A percentile compares a stretch with the other conserved stretches of the same genome.
Evolutionary conservation across 1,140 invertebrate genomes (phyloP).

Genomic region (Lepidotrigona ventralis): DNA sequence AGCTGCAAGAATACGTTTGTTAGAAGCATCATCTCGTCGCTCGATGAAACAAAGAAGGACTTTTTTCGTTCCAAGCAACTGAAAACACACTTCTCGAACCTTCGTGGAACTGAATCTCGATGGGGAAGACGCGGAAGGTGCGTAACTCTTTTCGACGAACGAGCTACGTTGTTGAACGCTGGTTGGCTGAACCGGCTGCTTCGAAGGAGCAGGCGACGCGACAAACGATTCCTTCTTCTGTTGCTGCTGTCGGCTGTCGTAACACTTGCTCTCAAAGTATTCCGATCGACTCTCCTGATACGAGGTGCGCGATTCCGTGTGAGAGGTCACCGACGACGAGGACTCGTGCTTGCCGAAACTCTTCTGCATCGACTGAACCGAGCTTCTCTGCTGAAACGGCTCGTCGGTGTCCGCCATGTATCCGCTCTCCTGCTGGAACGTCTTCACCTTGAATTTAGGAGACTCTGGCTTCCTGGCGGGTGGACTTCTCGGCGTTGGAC

Average conservation of each 20-base stretch:
- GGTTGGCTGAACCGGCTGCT: slow-evolving; percentile 15
- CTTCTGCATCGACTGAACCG: slow-evolving; percentile 58
- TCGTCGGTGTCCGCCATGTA: slow-evolving; percentile 89
- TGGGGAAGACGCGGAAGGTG: slow-evolving; percentile 53
- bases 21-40: neutral
- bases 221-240: slow-evolving; percentile 56
- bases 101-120: slow-evolving; percentile 66
- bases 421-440: slow-evolving; percentile 82
- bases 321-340: slow-evolving; percentile 61
- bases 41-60: neutral
- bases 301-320: slow-evolving; percentile 69
- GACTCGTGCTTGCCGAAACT: slow-evolving; percentile 73
- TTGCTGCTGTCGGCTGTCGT: slow-evolving; percentile 67
- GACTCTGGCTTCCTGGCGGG: slow-evolving; percentile 80
- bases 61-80: neutral
- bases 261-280: slow-evolving; percentile 73
- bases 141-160: slow-evolving; percentile 70
- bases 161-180: slow-evolving; percentile 60
- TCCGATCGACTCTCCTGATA: slow-evolving; percentile 71
- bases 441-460: slow-evolving; percentile 81
- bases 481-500: slow-evolving; percentile 54
- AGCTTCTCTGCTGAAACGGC: slow-evolving; percentile 73
- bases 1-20: neutral
- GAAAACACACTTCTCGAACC: slow-evolving; percentile 72
- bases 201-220: neutral